Evolutionary conservation across 2,888 invertebrate genomes (phyloP), one percentile per base, ranked within the genome.

Genomic region (Mythimna lalbum): DNA sequence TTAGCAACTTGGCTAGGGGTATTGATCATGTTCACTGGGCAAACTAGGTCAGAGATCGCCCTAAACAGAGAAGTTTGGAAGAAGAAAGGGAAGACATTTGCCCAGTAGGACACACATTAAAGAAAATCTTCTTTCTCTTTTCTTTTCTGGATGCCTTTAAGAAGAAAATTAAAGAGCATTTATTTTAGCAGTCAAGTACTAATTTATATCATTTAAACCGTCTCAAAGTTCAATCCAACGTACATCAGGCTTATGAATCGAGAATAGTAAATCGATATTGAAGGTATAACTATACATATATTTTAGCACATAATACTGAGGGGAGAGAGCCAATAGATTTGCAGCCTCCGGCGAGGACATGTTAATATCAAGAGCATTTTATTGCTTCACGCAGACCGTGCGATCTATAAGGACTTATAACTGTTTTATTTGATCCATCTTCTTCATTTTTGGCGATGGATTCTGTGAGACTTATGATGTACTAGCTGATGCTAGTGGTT

Each of bases 361-460:
- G 91, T 93, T 94, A 93, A 93, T 94, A 94, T 89, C 87, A 80
- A 81, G 84, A 87, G 90, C 86, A 90, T 92, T 93, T 94, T 93
- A 94, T 93, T 93, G 89, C 90, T 76, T 73, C 78, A 56, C 70
- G 53, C 73, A 53, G 63, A 55, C 47, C 79, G 61, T 52, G 36
- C 53, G 21, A 73, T 63, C 62, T 82, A 78, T 82, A 81, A 49
- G 49, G 73, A 63, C 66, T 64, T 82, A 78, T 78, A 67, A 59
- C 67, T 39, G 63, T 66, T 66, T 72, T 66, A 64, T 78, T 81
- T 57, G 82, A 78, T 67, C 33, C 31, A 60, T 61, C 17, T 69
- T 36, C 57, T 63, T 62, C 43, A 21, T 63, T 76, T 64, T 69
- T 7, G 23, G 27, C 39, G 5, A 27, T 61, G 31, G 49, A 43